Evolutionary conservation across 2,797 vertebrate species (phyloP).

Genomic region (Oryzias dopingdopingensis): DNA sequence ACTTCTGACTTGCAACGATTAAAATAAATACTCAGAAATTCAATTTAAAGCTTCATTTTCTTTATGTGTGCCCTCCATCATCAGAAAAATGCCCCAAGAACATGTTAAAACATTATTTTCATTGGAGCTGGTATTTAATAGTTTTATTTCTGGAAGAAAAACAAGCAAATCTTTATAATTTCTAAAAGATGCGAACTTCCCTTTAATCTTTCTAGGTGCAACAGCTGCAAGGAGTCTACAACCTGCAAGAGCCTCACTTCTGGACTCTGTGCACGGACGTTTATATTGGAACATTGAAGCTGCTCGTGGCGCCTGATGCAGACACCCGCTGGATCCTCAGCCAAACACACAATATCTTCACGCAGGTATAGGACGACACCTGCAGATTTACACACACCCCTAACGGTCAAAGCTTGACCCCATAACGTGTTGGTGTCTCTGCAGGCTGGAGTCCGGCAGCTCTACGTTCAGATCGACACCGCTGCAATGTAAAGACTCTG

Average conservation of each 20-base stretch:
- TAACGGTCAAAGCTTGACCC: too few species aligned
- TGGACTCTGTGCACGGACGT: slow-evolving; percentile 97
- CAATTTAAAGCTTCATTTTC: too few species aligned
- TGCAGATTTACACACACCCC: neutral
- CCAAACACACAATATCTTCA: slow-evolving; percentile 97
- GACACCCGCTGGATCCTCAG: slow-evolving; percentile 95
- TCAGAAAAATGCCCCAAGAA: too few species aligned
- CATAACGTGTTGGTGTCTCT: slow-evolving; percentile 3
- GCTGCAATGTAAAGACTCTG: slow-evolving; percentile 85
- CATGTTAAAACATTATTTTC: too few species aligned
- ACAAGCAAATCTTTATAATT: too few species aligned
- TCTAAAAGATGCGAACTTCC: too few species aligned
- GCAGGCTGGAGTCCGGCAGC: slow-evolving; percentile 91
- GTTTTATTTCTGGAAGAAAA: too few species aligned
- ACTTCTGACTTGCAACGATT: too few species aligned
- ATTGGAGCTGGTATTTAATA: too few species aligned
- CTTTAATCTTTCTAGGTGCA: slow-evolving; percentile 81
- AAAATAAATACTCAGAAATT: too few species aligned
- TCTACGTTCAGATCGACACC: slow-evolving; percentile 93
- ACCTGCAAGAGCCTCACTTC: slow-evolving; percentile 94
- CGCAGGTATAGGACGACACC: slow-evolving; percentile 82
- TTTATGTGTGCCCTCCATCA: too few species aligned
- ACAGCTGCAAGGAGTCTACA: slow-evolving; percentile 95
- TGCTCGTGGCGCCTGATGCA: slow-evolving; percentile 92
- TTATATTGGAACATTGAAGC: slow-evolving; percentile 92